Evolutionary conservation across 2,113 vertebrate species (phyloP), one percentile per base, ranked within the genome.

Genomic region (Mandrillus leucophaeus): DNA sequence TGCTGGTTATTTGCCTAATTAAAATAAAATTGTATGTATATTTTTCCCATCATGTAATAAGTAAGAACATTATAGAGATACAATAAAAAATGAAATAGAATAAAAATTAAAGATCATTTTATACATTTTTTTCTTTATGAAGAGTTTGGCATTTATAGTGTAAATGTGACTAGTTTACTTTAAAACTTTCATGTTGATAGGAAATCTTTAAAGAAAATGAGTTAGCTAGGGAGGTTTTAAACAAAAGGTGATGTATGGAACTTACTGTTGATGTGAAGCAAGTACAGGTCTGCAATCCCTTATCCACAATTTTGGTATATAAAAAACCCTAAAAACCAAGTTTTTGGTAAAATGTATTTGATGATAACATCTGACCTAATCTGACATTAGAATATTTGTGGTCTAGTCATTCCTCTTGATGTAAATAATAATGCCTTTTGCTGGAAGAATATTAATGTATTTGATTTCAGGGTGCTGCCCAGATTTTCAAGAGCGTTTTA

Each of bases 401-500:
- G 57, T 52, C 5, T 10, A 0, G 66, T 82, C 30, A 22, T 70
- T 48, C 5, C 5, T 83, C 35, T 95, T 79, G 23, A 18, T 45
- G 10, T 93, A 78, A 66, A 9, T 91, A 61, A 48, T 66, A 84
- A 55, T 95, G 89, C 66, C 50, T 92, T 94, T 89, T 40, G 8
- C 3, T 87, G n/a, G n/a, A 57, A 30, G 86, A 92, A 55, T 32
- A 78, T 43, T 66, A 55, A 50, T 90, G 40, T 45, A n/a, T 96
- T 96, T 94, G 66, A 85, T 96, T 97, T 97, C 66, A 94, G 57
- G 43, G 17, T 95, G 64, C 25, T 92, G 23, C n/a, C n/a, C 2
- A 91, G 48, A 88, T 66, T 68, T 38, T 25, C 25, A 61, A 18
- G 45, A 88, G 38, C 22, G 6, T 38, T 93, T 88, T 73, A 1